Evolutionary conservation across 2,888 invertebrate genomes (phyloP).

Genomic region (Nebria salina): DNA sequence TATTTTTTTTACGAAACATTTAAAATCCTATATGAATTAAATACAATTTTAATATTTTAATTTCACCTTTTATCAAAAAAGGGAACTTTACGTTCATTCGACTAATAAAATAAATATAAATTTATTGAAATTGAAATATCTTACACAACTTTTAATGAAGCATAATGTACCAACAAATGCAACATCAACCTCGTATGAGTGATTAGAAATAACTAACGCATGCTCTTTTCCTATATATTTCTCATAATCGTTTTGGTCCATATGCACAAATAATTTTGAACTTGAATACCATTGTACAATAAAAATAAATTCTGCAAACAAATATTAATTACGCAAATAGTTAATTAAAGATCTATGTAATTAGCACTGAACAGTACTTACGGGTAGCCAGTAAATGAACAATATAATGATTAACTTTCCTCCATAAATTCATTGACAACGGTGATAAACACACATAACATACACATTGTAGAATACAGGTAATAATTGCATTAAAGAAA

Average conservation of each 20-base stretch:
- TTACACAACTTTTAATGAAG: not conserved
- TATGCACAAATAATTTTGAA: conserved; percentile 75
- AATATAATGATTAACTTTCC: conserved; percentile 84
- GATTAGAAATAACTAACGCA: conserved; percentile 91
- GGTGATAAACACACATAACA: conserved; percentile 82
- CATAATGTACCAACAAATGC: conserved; percentile 64
- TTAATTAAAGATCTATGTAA: conserved; percentile 49
- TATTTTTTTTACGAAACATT: no score
- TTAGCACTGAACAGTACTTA: conserved; percentile 67
- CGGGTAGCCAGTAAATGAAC: conserved; percentile 85
- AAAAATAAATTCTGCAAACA: conserved; percentile 83
- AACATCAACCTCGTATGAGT: conserved; percentile 96
- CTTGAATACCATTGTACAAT: conserved; percentile 94
- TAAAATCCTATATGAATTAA: no score
- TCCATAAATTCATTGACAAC: conserved; percentile 77
- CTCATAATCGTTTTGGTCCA: conserved; percentile 80
- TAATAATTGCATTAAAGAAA: conserved; percentile 84
- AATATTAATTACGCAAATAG: conserved; percentile 7
- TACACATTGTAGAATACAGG: conserved; percentile 82
- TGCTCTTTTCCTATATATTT: conserved; percentile 89
- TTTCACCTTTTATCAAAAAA: no score
- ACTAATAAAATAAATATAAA: no score
- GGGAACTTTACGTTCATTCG: no score
- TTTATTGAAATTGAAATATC: not conserved
- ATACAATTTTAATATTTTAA: no score